Conservation (phyloP, 2,113 vertebrate genomes). For the Scomber scombrus region DNA sequence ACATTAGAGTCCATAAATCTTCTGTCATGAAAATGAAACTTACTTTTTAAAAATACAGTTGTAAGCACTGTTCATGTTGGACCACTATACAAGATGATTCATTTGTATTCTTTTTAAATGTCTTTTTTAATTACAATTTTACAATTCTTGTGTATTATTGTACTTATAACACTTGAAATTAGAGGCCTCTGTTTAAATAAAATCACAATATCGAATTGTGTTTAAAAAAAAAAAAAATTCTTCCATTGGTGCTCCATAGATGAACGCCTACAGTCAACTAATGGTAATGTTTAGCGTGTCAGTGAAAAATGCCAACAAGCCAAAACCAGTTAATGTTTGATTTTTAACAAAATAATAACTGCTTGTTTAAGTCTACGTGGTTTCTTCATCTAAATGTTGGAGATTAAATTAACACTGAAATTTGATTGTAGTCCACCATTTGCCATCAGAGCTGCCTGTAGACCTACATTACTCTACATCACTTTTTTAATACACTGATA, state of each 20-base stretch:
- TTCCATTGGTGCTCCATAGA: not conserved
- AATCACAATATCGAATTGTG: not conserved
- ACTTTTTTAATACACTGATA: too few relatives aligned
- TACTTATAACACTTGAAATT: not conserved
- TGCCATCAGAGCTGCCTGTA: too few relatives aligned
- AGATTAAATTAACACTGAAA: too few relatives aligned
- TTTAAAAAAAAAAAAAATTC: not conserved
- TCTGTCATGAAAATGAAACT: too few relatives aligned
- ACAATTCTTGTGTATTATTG: not conserved
- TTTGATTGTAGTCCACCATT: too few relatives aligned
- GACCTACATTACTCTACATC: too few relatives aligned
- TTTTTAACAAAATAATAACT: too few relatives aligned
- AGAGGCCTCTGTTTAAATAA: slow-evolving; percentile 21
- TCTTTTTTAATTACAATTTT: not conserved
- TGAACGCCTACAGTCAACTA: not conserved
- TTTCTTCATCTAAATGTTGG: too few relatives aligned
- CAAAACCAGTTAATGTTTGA: not conserved
- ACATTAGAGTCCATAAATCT: too few relatives aligned
- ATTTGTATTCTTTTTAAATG: not conserved
- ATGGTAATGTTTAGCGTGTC: not conserved
- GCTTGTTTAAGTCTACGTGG: too few relatives aligned
- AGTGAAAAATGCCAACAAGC: not conserved
- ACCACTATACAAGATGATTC: not conserved
- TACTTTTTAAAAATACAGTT: not conserved
- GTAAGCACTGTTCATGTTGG: not conserved